Evolutionary conservation across 2,797 vertebrate species (phyloP), one percentile per base, ranked within the genome.

Genomic region (Otolemur crassicaudatus): DNA sequence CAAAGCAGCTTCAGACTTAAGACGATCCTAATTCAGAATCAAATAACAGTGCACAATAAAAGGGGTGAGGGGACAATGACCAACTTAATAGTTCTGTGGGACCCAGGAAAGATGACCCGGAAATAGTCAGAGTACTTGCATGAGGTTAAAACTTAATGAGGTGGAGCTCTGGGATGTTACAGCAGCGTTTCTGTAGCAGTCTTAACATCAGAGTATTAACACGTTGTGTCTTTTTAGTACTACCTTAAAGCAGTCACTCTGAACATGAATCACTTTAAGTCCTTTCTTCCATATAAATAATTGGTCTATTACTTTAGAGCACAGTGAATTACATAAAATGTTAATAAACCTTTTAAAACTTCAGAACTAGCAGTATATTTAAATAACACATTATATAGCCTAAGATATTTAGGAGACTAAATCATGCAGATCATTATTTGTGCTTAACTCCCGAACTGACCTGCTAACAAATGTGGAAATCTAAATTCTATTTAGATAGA

Each of bases 341-440:
- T 96, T 97, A 97, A 97, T 98, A 97, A 96, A 92, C 61, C 92
- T 97, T 96, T 98, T 96, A 95, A 95, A 96, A 95, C 53, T 95
- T 92, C 31, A 84, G 88, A 95, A 83, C 65, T 63, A 49, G 60
- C 63, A 86, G 37, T 92, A 87, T 96, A 89, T 96, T 91, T 79
- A 96, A 86, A 95, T 90, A 95, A 95, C 86, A 93, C 88, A 89
- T 96, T 97, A 96, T 96, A 86, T 95, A 94, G 65, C 53, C 70
- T 88, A 31, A 43, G 37, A 37, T 72, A 91, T 92, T 95, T 96
- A 82, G 86, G 60, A 87, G 77, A 77, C 67, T 94, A 94, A 95
- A 94, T 97, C 92, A 96, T 84, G 92, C 8, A 7, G n/a, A 83
- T 91, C n/a, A 77, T 97, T 97, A 93, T 94, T 97, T 97, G 77